phyloP scores from a whole-genome alignment of 2,797 vertebrate genomes.

The Phrynocephalus vlangalii region DNA sequence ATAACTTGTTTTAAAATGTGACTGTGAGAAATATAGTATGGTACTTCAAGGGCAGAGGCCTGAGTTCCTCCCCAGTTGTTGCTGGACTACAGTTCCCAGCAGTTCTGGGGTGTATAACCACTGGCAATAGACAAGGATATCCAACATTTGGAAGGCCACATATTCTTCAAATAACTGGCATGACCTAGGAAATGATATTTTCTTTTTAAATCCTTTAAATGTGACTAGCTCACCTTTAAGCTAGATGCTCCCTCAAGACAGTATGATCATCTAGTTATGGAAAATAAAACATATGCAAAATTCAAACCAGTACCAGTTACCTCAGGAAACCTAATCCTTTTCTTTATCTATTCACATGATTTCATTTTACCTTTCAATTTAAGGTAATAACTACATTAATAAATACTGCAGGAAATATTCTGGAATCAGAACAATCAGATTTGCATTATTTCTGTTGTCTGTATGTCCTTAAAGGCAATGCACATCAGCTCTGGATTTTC shows the following conservation, averaged over 20 bases:
- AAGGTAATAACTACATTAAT: neutral
- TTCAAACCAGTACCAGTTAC: neutral
- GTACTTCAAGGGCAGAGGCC: neutral
- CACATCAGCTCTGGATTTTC: no score
- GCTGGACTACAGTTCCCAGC: neutral
- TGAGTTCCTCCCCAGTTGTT: neutral
- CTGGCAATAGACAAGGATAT: no score
- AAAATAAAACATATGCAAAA: neutral
- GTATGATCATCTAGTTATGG: neutral
- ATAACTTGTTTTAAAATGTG: neutral
- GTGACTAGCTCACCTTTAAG: no score
- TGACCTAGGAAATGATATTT: neutral
- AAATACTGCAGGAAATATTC: no score
- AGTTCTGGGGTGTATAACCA: neutral
- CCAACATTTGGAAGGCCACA: neutral
- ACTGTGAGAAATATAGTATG: neutral
- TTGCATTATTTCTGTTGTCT: no score
- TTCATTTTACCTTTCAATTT: constrained; percentile 15
- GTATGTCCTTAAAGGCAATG: no score
- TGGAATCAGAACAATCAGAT: no score
- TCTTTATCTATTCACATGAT: constrained; percentile 15
- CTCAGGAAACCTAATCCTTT: neutral
- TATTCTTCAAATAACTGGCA: neutral
- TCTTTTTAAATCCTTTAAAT: neutral
- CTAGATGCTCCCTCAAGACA: no score